Evolutionary conservation across 2,888 invertebrate genomes (phyloP), one percentile per base, ranked within the genome.

Genomic region (Habrosyne pyritoides): DNA sequence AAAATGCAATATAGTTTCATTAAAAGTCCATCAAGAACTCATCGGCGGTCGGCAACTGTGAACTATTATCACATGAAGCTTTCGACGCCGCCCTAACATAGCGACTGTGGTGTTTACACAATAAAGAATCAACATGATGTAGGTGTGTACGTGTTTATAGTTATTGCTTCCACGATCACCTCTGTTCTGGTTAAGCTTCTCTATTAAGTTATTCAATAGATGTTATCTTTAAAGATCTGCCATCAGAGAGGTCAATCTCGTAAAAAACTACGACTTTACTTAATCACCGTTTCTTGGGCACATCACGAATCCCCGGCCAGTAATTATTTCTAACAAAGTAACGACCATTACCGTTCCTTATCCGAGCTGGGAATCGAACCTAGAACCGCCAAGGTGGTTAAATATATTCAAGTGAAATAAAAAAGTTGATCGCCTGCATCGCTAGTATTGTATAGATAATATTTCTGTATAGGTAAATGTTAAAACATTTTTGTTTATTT

Each of bases 1-100:
- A 53, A 30, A 18, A 10, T n/a, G 21, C 30, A 50, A 28, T 42
- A 42, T 42, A 47, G 49, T 36, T 14, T 47, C 64, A 69, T 75
- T 73, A 77, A 62, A 65, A 67, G 55, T 50, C 60, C 68, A 74
- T 76, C 72, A 71, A 66, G 56, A 57, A 60, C 54, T 52, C 57
- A 60, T 63, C 60, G 64, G 58, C 50, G 53, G 60, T 47, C 30
- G 48, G 24, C 53, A 42, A 12, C n/a, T 14, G n/a, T 36, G 33
- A 14, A 54, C 49, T 59, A 59, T 56, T 55, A 64, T 46, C 56
- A 52, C 60, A 60, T 66, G 54, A 67, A 65, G 56, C 64, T 62
- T 53, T 64, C 61, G 52, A 42, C 62, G 57, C 55, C 54, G 42
- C 53, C 52, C 61, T 66, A 60, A 54, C 61, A 63, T 63, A 63